Evolutionary conservation across 2,113 vertebrate genomes (phyloP).

Genomic region (Zosterops hypoxanthus): DNA sequence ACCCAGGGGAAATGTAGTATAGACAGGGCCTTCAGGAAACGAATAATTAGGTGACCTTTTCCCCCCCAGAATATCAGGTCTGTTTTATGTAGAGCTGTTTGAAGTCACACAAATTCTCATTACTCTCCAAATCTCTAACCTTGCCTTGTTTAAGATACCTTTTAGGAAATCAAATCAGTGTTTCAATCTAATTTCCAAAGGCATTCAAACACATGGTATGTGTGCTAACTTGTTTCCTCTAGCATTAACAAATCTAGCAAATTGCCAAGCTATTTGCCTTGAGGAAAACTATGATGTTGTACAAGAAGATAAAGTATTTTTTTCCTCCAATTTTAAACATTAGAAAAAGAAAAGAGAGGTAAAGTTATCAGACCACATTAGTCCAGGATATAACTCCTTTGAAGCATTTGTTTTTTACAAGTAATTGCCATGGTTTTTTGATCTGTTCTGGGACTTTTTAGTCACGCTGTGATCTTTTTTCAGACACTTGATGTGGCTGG

Average conservation of each 20-base stretch:
- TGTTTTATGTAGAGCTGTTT: constrained; percentile 66
- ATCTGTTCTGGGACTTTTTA: constrained; percentile 3
- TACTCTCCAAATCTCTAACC: constrained; percentile 73
- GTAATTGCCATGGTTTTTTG: background rate
- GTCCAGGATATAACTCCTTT: background rate
- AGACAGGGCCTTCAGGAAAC: constrained; percentile 67
- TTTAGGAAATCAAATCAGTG: constrained; percentile 73
- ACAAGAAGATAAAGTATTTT: constrained; percentile 63
- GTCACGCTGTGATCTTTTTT: background rate
- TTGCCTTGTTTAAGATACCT: constrained; percentile 64
- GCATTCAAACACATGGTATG: constrained; percentile 71
- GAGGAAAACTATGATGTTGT: constrained; percentile 63
- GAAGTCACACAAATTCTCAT: constrained; percentile 66
- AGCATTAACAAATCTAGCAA: constrained; percentile 73
- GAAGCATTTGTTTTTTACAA: too few species aligned
- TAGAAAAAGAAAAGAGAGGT: constrained; percentile 53
- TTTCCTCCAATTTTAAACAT: constrained; percentile 59
- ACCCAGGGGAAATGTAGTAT: constrained; percentile 63
- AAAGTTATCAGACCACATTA: background rate
- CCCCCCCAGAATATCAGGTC: constrained; percentile 58
- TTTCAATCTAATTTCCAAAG: constrained; percentile 75
- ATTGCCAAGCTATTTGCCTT: constrained; percentile 68
- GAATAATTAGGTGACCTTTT: constrained; percentile 74
- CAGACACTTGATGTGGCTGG: background rate
- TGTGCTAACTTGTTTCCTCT: constrained; percentile 74